Evolutionary conservation across 2,797 vertebrate species (phyloP).

Genomic region (Remorina albescens): DNA sequence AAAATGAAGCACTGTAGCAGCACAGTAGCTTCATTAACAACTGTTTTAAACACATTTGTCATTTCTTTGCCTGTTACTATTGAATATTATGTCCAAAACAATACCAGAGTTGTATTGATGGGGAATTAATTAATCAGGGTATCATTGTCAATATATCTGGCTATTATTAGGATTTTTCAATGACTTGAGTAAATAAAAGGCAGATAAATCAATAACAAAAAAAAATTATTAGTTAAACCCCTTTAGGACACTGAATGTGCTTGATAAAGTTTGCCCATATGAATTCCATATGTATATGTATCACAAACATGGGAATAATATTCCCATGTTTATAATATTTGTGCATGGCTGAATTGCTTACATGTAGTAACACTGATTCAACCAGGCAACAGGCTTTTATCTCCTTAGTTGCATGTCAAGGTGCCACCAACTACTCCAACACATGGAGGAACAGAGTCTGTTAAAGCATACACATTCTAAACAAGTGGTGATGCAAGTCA

Average conservation of each 20-base stretch:
- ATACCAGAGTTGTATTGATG: too few relatives aligned
- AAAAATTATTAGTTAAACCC: background rate
- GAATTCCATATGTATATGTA: background rate
- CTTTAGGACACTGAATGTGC: too few relatives aligned
- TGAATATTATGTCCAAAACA: background rate
- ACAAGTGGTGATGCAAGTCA: conserved; percentile 61
- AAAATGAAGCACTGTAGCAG: background rate
- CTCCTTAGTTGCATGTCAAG: conserved; percentile 49
- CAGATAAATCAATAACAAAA: background rate
- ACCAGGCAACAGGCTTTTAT: conserved; percentile 34
- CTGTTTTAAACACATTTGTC: background rate
- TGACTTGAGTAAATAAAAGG: background rate
- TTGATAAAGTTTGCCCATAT: background rate
- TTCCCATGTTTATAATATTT: conserved; percentile 25
- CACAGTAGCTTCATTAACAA: too few relatives aligned
- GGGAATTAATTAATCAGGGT: too few relatives aligned
- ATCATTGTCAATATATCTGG: background rate
- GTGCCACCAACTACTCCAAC: conserved; percentile 45
- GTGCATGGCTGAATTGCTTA: conserved; percentile 13
- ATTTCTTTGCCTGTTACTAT: background rate
- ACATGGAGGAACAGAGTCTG: conserved; percentile 42
- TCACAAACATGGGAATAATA: background rate
- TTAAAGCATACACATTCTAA: conserved; percentile 53
- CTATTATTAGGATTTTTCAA: background rate
- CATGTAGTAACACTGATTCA: conserved; percentile 22